phyloP scores from a whole-genome alignment of 2,113 vertebrate genomes.

The Calyptommatus sinebrachiatus region DNA sequence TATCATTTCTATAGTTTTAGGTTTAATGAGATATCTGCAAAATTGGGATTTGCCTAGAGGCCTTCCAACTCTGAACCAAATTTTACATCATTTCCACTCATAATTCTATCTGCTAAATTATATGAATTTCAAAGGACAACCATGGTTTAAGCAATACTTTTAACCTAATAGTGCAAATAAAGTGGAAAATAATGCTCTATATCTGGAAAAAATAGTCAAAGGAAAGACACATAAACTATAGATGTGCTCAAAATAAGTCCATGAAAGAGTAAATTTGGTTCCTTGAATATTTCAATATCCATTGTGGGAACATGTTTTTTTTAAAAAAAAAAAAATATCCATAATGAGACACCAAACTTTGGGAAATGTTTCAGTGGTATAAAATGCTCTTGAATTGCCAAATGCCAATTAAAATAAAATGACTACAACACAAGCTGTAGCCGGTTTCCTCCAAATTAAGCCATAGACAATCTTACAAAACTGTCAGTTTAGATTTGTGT shows the following conservation, averaged over 20 bases:
- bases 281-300: constrained; percentile 40
- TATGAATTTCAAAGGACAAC: not conserved
- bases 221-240: rapidly evolving
- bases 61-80: not conserved
- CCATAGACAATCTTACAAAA: constrained; percentile 38
- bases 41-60: not conserved
- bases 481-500: constrained; percentile 49
- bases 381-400: constrained; percentile 43
- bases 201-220: constrained; percentile 10
- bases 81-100: not conserved
- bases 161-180: not conserved
- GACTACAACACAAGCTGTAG: constrained; percentile 37
- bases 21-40: not conserved
- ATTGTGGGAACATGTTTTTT: constrained; percentile 31
- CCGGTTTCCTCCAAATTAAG: constrained; percentile 46
- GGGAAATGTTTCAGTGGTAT: constrained; percentile 33
- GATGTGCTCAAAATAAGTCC: constrained; percentile 36
- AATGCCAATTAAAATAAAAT: constrained; percentile 36
- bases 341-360: constrained; percentile 41
- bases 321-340: constrained; percentile 33
- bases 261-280: constrained; percentile 15
- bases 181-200: constrained; percentile 3
- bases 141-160: not conserved
- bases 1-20: not conserved
- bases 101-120: not conserved